Evolutionary conservation across 2,888 invertebrate genomes (phyloP), one percentile per base, ranked within the genome.

Genomic region (Epsilonema sp.): DNA sequence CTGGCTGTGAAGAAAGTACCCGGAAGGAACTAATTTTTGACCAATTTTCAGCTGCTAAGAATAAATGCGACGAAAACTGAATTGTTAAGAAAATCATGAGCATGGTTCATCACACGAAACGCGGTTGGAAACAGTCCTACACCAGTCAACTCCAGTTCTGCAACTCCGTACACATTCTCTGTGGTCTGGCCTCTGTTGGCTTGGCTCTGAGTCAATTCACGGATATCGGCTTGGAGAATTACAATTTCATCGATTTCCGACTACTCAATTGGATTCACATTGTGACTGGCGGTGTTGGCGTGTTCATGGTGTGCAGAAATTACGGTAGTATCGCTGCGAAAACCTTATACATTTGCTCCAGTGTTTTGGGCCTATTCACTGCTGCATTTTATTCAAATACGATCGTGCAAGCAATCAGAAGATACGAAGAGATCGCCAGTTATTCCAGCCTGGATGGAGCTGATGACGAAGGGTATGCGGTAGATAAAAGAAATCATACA

Each of bases 291-390:
- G 44, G 46, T 20, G 55, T 59, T n/a, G 49, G 49, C n/a, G 52
- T 62, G 31, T 58, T 58, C 46, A 59, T 61, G 25, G 54, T 64
- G 25, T 47, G 49, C 37, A 52, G 54, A n/a, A 60, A 58, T 37
- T 59, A 59, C 43, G 63, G 63, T n/a, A 57, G 56, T 26, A 59
- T 64, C 41, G 58, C 62, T 4, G 58, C 59, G 5, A 63, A 63
- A 47, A 53, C 58, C 1, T 49, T 64, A 1, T 63, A 62, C 49
- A 51, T 52, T 16, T 53, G 62, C 0, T 58, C 57, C 1, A 49
- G 61, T 13, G 56, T 55, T 16, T 51, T 63, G 26, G 58, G 59
- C 24, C 53, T 60, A 16, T 52, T 56, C 21, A 57, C 60, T 1
- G 57, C 57, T 4, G 56, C 59, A 19, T 63, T 63, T 50, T 63